A percentile compares a stretch with the other conserved stretches of the same genome.
Evolutionary conservation across 2,888 invertebrate genomes (phyloP).

Genomic region (Oxystoma pomonae): DNA sequence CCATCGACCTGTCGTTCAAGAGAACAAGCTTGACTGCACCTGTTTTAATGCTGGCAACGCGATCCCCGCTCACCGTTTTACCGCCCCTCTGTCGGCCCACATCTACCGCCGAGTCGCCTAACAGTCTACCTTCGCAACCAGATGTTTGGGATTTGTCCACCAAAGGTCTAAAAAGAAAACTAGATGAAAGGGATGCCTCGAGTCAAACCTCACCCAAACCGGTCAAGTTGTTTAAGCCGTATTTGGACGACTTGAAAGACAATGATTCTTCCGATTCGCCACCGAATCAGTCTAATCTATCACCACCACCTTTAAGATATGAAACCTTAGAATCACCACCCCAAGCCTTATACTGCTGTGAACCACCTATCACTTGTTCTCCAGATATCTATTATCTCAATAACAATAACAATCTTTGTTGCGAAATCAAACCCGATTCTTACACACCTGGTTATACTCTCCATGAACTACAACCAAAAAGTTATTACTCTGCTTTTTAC

Average conservation of each 20-base stretch:
- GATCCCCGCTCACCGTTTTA: constrained; percentile 22
- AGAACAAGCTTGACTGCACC: constrained; percentile 36
- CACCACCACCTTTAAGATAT: neutral
- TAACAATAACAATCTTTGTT: constrained; percentile 35
- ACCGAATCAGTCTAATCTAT: neutral
- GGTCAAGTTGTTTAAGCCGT: constrained; percentile 74
- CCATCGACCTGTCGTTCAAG: constrained; percentile 47
- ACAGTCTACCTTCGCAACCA: constrained; percentile 29
- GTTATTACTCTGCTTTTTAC: constrained; percentile 43
- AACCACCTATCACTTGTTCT: constrained; percentile 14
- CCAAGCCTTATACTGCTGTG: constrained; percentile 25
- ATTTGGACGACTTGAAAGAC: constrained; percentile 63
- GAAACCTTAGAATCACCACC: constrained; percentile 33
- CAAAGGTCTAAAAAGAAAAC: constrained; percentile 34
- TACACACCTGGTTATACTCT: constrained; percentile 37
- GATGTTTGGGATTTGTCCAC: constrained; percentile 47
- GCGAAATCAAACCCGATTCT: constrained; percentile 34
- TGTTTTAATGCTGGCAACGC: constrained; percentile 28
- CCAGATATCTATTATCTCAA: constrained; percentile 28
- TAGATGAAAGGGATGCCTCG: constrained; percentile 15
- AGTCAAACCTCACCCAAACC: constrained; percentile 50
- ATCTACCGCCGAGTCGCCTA: constrained; percentile 21
- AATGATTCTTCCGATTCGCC: constrained; percentile 26
- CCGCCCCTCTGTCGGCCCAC: constrained; percentile 22
- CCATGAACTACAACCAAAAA: constrained; percentile 47